Percentiles rank a stretch among this genome's conserved stretches.
These are phyloP conservation scores for Cyprinodon brontotheroides DNA, from an alignment of 2,113 vertebrate species.

Conservation along the genomic window DNA sequence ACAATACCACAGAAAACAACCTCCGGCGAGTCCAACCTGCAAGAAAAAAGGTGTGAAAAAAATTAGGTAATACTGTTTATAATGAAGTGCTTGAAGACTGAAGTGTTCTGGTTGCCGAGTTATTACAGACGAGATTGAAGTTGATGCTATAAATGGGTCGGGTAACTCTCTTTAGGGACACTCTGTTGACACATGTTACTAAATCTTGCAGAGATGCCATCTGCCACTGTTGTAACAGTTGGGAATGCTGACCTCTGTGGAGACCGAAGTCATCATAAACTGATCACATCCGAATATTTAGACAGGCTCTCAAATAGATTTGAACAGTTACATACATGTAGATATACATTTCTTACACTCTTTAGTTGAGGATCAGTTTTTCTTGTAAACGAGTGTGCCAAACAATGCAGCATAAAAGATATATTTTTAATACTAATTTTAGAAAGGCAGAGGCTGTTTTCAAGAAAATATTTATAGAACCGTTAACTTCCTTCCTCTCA, in stretches of 20 bases:
- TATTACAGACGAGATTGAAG: constrained; percentile 73
- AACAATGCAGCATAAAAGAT: neutral
- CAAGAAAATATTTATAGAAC: constrained; percentile 13
- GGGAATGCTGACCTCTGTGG: constrained; percentile 76
- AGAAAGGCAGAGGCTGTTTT: constrained; percentile 5
- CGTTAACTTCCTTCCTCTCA: constrained; percentile 23
- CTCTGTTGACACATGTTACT: constrained; percentile 80
- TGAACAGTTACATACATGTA: constrained; percentile 14
- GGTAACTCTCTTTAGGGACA: constrained; percentile 75
- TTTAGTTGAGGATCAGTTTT: too few species aligned
- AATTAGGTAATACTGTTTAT: neutral
- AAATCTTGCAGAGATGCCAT: constrained; percentile 82
- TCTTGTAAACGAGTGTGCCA: neutral
- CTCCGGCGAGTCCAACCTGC: too few species aligned
- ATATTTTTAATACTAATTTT: neutral
- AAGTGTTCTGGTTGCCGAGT: constrained; percentile 59
- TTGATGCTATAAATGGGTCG: constrained; percentile 77
- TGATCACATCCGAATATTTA: constrained; percentile 53
- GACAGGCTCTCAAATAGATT: constrained; percentile 1
- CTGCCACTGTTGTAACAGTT: constrained; percentile 76
- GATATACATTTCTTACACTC: neutral
- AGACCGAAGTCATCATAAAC: constrained; percentile 73
- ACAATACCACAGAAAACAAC: neutral
- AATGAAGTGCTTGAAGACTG: constrained; percentile 39
- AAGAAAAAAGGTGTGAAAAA: neutral